Conservation (phyloP, 2,888 invertebrate genomes). For the Dolichomitus sp. region DNA sequence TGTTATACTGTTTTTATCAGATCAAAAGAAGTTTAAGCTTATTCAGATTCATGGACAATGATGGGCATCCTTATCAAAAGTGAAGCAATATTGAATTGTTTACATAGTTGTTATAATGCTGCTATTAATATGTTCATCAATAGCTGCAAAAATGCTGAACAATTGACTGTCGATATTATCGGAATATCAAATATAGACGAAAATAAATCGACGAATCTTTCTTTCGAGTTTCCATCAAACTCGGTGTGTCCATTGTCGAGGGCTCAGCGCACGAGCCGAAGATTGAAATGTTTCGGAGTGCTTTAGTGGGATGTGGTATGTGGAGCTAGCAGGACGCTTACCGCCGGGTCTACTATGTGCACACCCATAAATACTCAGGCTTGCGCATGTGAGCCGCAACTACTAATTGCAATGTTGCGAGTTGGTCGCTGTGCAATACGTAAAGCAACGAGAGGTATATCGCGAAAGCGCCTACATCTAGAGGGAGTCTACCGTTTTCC, state of each 20-base stretch:
- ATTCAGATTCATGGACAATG: not conserved
- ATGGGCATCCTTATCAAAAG: not conserved
- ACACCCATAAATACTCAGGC: conserved; percentile 45
- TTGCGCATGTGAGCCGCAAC: conserved; percentile 36
- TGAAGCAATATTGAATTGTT: not conserved
- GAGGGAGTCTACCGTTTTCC: not conserved
- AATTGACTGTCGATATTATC: not conserved
- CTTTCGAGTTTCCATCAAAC: not conserved
- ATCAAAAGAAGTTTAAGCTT: not conserved
- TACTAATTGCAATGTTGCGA: conserved; percentile 59
- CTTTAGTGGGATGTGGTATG: conserved; percentile 42
- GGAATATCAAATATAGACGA: not conserved
- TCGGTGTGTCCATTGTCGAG: conserved; percentile 15
- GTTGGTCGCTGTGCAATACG: conserved; percentile 47
- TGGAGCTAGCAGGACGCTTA: conserved; percentile 7
- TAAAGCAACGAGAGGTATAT: conserved; percentile 42
- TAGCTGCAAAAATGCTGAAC: not conserved
- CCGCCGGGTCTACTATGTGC: conserved; percentile 10
- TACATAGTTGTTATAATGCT: not conserved
- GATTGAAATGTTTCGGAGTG: conserved; percentile 58
- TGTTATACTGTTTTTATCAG: not conserved
- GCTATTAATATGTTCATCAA: not conserved
- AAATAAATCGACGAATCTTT: not conserved
- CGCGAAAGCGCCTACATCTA: conserved; percentile 36
- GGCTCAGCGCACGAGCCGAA: conserved; percentile 21